These are phyloP conservation scores for Cyprinus carpio DNA, from an alignment of 2,113 vertebrate species.

Conservation along the genomic window DNA sequence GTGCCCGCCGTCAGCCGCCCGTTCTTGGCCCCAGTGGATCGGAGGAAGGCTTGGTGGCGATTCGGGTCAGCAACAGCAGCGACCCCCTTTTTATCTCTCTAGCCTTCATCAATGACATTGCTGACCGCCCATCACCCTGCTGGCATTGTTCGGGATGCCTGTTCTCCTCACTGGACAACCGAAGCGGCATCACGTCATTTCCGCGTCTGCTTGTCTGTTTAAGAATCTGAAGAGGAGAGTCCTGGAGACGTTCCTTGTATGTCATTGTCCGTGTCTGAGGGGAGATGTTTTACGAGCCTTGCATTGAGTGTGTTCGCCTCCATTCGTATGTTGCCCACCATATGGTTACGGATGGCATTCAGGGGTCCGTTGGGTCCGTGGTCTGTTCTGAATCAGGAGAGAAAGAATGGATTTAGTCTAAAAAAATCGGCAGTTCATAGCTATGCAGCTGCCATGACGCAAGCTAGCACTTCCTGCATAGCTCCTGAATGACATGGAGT, in stretches of 20 bases:
- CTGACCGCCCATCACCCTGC: conserved; percentile 48
- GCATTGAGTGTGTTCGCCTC: conserved; percentile 16
- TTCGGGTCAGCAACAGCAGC: conserved; percentile 75
- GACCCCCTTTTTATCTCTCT: conserved; percentile 29
- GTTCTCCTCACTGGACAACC: conserved; percentile 57
- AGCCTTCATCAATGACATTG: conserved; percentile 39
- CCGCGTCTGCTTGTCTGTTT: conserved; percentile 40
- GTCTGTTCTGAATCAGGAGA: background rate
- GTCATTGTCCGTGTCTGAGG: conserved; percentile 36
- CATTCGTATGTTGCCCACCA: background rate
- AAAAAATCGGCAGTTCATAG: background rate
- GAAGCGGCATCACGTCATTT: conserved; percentile 35
- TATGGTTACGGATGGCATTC: conserved; percentile 45
- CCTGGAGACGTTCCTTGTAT: conserved; percentile 38
- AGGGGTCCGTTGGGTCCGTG: background rate
- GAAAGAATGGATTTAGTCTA: background rate
- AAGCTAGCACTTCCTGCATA: conserved; percentile 9
- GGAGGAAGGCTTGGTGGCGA: conserved; percentile 79
- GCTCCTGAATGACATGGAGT: background rate
- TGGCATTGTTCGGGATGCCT: conserved; percentile 56
- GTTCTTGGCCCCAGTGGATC: conserved; percentile 76
- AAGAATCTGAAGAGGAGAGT: conserved; percentile 37
- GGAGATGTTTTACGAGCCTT: conserved; percentile 34
- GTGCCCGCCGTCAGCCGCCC: conserved; percentile 65
- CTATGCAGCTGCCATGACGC: background rate